Evolutionary conservation across 1,140 invertebrate species (phyloP), one percentile per base, ranked within the genome.

Genomic region (Goniozus legneri): DNA sequence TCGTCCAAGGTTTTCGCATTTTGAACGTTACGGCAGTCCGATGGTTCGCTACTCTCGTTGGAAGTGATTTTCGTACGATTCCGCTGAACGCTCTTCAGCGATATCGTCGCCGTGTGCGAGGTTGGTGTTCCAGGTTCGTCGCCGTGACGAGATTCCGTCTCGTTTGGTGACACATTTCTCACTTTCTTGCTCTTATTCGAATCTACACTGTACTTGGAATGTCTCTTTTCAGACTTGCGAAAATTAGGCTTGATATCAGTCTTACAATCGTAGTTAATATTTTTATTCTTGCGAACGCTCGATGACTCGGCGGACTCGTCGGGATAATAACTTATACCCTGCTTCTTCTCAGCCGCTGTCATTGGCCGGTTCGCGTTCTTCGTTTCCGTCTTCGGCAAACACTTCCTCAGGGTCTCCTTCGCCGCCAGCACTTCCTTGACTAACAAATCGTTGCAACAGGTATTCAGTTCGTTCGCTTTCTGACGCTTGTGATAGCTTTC

Each of bases 401-500:
- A 76, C 10, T 65, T 66, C 32, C 67, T 74, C 7, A 76, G 44
- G 3, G 68, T 69, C 31, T 76, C 74, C 16, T 76, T 76, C 7
- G 74, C 73, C 18, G 74, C 73, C 14, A 75, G 42, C 7, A 76
- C 68, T 54, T 76, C 69, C 40, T 74, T 75, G 16, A 68, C 64
- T 34, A 76, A 51, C 12, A 60, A 54, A 42, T 76, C 72, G 1
- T 52, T 52, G 3, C 48, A 58, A 24, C 50, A 58, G 30, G 47
- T 45, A 6, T 49, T 49, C 7, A 52, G 6, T 4, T 6, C 4
- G 4, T 4, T 6, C 4, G 4, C 24, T 6, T 6, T 33, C 13
- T 6, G 3, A 33, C 14, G 8, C 32, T 33, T 3, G n/a, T 33
- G 32, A 33, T 4, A 8, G 7, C 32, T 14, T 14, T 33, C 13